These are phyloP conservation scores for Vulpes ferrilata DNA, from an alignment of 2,113 vertebrate genomes.

Conservation along the genomic window DNA sequence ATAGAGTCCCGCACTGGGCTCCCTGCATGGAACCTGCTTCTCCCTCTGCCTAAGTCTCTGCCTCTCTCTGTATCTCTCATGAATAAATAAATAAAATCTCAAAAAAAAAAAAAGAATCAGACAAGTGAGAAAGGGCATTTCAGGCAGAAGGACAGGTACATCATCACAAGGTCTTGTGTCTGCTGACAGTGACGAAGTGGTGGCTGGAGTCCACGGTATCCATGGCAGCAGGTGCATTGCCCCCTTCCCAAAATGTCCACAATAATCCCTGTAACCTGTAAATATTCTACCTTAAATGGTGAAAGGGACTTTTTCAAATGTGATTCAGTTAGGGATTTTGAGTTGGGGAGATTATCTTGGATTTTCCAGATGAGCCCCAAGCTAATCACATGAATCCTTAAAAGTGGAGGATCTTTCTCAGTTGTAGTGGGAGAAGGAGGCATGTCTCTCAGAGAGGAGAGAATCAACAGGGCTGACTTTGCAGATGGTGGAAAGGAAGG, in stretches of 20 bases:
- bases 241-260: fast-evolving
- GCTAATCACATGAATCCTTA: neutral
- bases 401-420: neutral
- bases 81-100: too few relatives aligned
- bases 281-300: neutral
- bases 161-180: neutral
- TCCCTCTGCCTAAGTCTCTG: too few relatives aligned
- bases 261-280: fast-evolving
- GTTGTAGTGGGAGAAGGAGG: neutral
- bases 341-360: neutral
- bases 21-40: too few relatives aligned
- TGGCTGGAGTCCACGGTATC: neutral
- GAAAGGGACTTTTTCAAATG: neutral
- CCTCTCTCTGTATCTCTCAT: too few relatives aligned
- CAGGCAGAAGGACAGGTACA: neutral
- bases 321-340: neutral
- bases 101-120: neutral
- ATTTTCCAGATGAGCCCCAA: neutral
- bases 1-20: too few relatives aligned
- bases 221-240: neutral
- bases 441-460: neutral
- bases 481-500: neutral
- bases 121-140: neutral
- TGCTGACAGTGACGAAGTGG: neutral
- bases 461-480: fast-evolving